These are phyloP conservation scores for Tiphia femorata DNA, from an alignment of 2,888 invertebrate genomes.

Conservation along the genomic window DNA sequence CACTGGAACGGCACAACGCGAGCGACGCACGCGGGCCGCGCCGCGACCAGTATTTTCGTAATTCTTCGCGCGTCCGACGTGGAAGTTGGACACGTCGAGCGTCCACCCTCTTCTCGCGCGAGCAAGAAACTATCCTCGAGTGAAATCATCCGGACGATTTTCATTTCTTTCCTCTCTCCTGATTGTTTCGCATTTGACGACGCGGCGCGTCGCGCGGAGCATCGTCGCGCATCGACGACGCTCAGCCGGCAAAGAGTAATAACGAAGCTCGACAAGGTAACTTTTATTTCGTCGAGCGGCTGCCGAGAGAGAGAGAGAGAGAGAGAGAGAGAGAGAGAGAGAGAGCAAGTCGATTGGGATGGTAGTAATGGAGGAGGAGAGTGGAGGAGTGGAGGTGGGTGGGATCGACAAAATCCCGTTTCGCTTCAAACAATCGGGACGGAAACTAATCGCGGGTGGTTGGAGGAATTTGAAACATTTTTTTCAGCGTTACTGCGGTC, in stretches of 20 bases:
- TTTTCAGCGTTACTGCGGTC: conserved; percentile 38
- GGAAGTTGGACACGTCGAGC: too few relatives aligned
- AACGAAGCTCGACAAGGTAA: conserved; percentile 14
- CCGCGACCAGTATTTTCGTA: background rate
- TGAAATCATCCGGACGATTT: too few relatives aligned
- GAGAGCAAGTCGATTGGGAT: too few relatives aligned
- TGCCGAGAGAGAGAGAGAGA: conserved; percentile 8
- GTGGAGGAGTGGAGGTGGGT: conserved; percentile 11
- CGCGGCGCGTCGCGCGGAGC: too few relatives aligned
- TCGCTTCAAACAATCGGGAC: conserved; percentile 43
- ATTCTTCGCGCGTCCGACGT: background rate
- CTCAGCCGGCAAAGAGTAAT: conserved; percentile 4
- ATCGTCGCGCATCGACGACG: background rate
- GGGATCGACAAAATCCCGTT: conserved; percentile 10
- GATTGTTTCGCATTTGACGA: too few relatives aligned
- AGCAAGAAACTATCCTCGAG: too few relatives aligned
- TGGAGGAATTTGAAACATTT: conserved; percentile 50
- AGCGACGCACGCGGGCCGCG: background rate
- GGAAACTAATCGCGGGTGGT: conserved; percentile 47
- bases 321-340: background rate
- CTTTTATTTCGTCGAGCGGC: conserved; percentile 18
- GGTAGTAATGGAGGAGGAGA: background rate
- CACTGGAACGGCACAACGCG: too few relatives aligned
- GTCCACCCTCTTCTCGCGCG: too few relatives aligned
- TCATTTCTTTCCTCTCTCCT: too few relatives aligned